These are phyloP conservation scores for Melieria omissa DNA, from an alignment of 2,888 invertebrate species.

Conservation along the genomic window DNA sequence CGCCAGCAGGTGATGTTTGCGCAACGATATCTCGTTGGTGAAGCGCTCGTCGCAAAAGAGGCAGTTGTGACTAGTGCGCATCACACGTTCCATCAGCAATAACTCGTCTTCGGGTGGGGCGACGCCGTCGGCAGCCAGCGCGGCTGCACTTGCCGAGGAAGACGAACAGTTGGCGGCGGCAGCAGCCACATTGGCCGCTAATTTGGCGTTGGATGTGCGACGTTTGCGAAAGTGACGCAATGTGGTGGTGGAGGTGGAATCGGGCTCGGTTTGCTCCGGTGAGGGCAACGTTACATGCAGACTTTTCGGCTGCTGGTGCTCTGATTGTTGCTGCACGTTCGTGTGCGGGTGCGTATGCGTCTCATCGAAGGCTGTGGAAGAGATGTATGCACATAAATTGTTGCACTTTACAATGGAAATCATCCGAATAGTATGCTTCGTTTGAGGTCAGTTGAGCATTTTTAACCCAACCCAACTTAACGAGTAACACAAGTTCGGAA, in stretches of 20 bases:
- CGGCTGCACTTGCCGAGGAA: slow-evolving; percentile 28
- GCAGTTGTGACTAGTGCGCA: slow-evolving; percentile 55
- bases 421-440: no score
- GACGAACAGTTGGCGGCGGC: neutral
- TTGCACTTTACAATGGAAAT: no score
- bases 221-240: slow-evolving; percentile 59
- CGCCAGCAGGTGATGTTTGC: slow-evolving; percentile 58
- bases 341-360: slow-evolving; percentile 29
- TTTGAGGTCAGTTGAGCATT: no score
- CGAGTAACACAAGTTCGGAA: no score
- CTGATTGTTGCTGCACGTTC: slow-evolving; percentile 20
- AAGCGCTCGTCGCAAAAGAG: slow-evolving; percentile 57
- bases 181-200: slow-evolving; percentile 7
- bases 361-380: slow-evolving; percentile 29
- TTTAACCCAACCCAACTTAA: no score
- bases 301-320: slow-evolving; percentile 16
- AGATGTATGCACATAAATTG: neutral
- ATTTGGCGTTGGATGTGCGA: slow-evolving; percentile 32
- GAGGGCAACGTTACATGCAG: slow-evolving; percentile 55
- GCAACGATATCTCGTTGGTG: slow-evolving; percentile 56
- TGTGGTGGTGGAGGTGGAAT: slow-evolving; percentile 57
- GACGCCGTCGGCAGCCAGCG: slow-evolving; percentile 42
- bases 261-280: slow-evolving; percentile 62
- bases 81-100: slow-evolving; percentile 39
- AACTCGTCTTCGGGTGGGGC: slow-evolving; percentile 32